Conservation (phyloP, 2,888 invertebrate species). For the Dynastes hyllus region DNA sequence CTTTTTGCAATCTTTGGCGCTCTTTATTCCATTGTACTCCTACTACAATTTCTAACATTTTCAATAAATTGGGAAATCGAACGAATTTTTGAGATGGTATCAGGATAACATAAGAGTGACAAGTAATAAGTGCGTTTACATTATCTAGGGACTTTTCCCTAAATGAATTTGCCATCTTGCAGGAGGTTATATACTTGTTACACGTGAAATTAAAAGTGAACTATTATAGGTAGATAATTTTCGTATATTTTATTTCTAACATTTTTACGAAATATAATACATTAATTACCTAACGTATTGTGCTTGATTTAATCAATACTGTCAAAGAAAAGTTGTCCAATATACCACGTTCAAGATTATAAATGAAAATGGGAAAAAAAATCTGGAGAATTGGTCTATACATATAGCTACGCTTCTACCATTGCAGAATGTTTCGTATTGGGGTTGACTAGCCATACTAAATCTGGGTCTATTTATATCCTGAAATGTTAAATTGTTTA, state of each 20-base stretch:
- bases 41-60: not conserved
- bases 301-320: conserved; percentile 14
- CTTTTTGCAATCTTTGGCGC: not conserved
- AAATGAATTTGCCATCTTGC: too few relatives aligned
- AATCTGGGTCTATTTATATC: conserved; percentile 77
- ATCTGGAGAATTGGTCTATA: conserved; percentile 90
- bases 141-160: too few relatives aligned
- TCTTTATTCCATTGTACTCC: not conserved
- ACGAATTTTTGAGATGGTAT: not conserved
- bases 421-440: conserved; percentile 89
- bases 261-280: conserved; percentile 6
- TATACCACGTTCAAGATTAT: conserved; percentile 92
- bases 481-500: conserved; percentile 62
- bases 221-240: not conserved
- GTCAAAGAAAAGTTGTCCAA: conserved; percentile 86
- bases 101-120: not conserved
- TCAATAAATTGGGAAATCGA: conserved; percentile 6
- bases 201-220: not conserved
- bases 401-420: conserved; percentile 86
- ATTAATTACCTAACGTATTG: conserved; percentile 30
- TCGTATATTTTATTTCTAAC: conserved; percentile 10
- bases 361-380: conserved; percentile 93
- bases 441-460: conserved; percentile 76
- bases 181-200: too few relatives aligned
- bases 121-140: not conserved